Evolutionary conservation across 35 echinoderm and acorn worm species (phyloP).

Genomic region (Strongylocentrotus purpuratus): DNA sequence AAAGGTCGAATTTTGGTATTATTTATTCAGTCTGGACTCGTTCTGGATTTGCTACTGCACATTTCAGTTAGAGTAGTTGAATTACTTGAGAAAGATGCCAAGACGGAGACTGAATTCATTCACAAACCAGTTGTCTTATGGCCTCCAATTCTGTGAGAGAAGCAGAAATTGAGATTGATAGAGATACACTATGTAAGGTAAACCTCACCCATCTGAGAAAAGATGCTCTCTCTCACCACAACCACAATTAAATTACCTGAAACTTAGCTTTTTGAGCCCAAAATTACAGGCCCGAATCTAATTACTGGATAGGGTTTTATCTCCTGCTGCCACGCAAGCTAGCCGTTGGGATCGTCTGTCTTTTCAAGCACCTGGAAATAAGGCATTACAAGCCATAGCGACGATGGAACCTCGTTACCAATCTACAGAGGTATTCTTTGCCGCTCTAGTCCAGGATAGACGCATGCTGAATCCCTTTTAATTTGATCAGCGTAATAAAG

Average conservation of each 20-base stretch:
- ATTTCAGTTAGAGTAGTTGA: background rate
- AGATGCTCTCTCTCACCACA: background rate
- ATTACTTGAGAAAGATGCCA: background rate
- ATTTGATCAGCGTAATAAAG: background rate
- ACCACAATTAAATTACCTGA: conserved; percentile 13
- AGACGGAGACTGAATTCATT: background rate
- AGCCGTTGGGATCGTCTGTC: background rate
- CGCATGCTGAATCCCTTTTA: background rate
- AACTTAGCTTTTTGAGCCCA: conserved; percentile 2
- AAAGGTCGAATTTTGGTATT: background rate
- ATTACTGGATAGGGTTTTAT: background rate
- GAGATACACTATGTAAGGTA: background rate
- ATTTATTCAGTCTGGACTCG: background rate
- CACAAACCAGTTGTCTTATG: background rate
- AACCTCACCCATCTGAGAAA: background rate
- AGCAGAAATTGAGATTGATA: background rate
- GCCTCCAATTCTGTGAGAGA: background rate
- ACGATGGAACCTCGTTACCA: background rate
- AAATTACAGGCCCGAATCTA: background rate
- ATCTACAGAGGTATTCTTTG: background rate
- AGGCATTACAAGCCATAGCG: background rate
- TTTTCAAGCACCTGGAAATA: background rate
- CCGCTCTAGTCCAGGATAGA: background rate
- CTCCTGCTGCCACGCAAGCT: background rate
- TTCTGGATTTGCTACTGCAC: background rate